Evolutionary conservation across 2,797 vertebrate genomes (phyloP), one percentile per base, ranked within the genome.

Genomic region (Cyclura pinguis): DNA sequence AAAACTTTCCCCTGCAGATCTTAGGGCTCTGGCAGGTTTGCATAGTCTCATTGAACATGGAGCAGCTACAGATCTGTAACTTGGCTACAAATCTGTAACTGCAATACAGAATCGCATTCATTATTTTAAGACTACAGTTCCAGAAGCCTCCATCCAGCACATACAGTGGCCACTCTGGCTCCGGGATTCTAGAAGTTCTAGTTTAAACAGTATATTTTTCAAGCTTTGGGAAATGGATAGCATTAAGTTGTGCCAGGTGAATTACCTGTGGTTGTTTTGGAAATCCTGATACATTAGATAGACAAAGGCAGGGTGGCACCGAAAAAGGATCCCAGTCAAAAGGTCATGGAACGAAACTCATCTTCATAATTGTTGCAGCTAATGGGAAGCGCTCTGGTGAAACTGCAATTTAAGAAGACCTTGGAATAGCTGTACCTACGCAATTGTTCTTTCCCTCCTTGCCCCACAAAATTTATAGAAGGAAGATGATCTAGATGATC

Each of bases 281-380:
- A 96, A 93, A 94, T 80, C 72, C 20, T 57, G 90, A 86, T 94
- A 94, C 92, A 85, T 91, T 85, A 90, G 6, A 20, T 6, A 10
- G 27, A n/a, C 10, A 59, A 94, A 92, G 93, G 88, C 67, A 90
- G 85, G 88, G 87, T 77, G 81, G 69, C 82, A 88, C 35, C 88
- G 92, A 95, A 90, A 97, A 95, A 77, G 52, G 92, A 96, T 96
- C 93, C 84, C 86, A 93, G 91, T 92, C 86, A 93, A 94, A 95
- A 96, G 92, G 89, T 94, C 92, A 94, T 90, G 85, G 38, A 83
- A 91, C 91, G 90, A 84, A 92, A 84, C 89, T 91, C 6, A 80
- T 91, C 95, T 96, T 96, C 85, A 82, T 92, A 93, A 93, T 92
- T 91, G 90, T 88, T 83, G 59, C 59, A 86, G 62, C 91, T 92